Percentiles rank a stretch among this genome's conserved stretches.
phyloP scores from a whole-genome alignment of 2,113 vertebrate genomes.

The Leptodactylus fuscus region DNA sequence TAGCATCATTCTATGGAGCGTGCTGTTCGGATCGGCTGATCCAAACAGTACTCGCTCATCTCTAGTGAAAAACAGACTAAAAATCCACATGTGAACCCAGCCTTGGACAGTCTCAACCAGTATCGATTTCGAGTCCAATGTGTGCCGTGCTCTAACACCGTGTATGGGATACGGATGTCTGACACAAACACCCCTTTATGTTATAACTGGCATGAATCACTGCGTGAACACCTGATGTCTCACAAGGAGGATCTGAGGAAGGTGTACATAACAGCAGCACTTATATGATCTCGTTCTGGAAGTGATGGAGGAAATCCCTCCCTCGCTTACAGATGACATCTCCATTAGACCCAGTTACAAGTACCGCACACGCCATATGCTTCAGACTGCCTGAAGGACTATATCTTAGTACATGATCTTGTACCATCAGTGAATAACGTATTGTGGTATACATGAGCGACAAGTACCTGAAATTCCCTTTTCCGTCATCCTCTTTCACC shows the following conservation, averaged over 20 bases:
- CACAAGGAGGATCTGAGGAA: not conserved
- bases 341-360: not conserved
- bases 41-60: no score
- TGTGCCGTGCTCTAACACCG: no score
- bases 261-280: not conserved
- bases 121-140: no score
- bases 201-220: no score
- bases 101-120: no score
- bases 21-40: no score
- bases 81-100: no score
- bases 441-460: not conserved
- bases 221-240: not conserved
- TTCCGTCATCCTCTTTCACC: slow-evolving; percentile 96
- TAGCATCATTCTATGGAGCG: no score
- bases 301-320: not conserved
- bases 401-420: no score
- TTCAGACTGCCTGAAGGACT: not conserved
- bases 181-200: no score
- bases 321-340: not conserved
- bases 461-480: slow-evolving; percentile 92
- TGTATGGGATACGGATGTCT: no score
- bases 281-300: not conserved
- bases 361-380: not conserved
- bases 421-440: not conserved
- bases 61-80: no score